phyloP scores from a whole-genome alignment of 2,113 vertebrate genomes.

The Irena cyanogastra region DNA sequence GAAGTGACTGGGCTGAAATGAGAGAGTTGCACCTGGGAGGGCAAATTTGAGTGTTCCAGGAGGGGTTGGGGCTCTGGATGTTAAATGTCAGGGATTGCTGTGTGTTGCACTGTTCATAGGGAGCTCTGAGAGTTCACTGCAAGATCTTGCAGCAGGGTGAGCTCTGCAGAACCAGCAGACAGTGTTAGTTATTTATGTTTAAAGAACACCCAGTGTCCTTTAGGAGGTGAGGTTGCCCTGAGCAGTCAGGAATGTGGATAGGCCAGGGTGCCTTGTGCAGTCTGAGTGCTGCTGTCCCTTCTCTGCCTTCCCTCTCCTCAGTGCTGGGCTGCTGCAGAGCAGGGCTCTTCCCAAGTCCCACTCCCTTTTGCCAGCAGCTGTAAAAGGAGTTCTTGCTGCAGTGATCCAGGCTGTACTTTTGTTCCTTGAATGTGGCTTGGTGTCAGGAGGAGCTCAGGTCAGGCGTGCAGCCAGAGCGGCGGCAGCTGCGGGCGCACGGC shows the following conservation, averaged over 20 bases:
- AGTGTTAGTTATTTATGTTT: background rate
- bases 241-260: background rate
- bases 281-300: accelerated
- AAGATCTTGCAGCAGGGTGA: background rate
- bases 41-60: background rate
- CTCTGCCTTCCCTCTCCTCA: background rate
- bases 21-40: background rate
- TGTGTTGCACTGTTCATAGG: background rate
- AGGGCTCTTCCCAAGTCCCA: background rate
- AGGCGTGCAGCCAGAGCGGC: accelerated
- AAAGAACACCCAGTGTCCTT: accelerated
- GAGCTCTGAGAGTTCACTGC: background rate
- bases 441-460: background rate
- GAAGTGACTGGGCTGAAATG: background rate
- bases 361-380: background rate
- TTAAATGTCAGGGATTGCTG: background rate
- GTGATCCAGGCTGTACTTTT: background rate
- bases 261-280: background rate
- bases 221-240: background rate
- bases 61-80: background rate
- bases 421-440: background rate
- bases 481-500: accelerated
- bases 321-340: background rate
- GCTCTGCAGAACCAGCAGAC: background rate
- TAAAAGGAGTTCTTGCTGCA: background rate